Base-by-base conservation (phyloP, 1,140 invertebrate genomes). In the Drosophila teissieri region DNA sequence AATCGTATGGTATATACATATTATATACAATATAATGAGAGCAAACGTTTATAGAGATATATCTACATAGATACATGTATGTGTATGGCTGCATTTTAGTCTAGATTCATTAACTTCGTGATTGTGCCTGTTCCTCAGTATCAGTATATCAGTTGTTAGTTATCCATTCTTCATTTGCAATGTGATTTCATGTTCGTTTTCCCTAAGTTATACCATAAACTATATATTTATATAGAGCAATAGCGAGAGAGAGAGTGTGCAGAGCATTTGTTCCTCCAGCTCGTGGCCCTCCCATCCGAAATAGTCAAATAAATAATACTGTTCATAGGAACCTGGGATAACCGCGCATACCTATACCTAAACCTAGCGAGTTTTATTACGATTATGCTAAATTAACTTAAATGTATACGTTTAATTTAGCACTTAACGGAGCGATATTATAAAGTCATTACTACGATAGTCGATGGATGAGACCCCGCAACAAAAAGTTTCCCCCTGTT, bases 51-150 rank as follows among this genome's bases (percentile, higher is more conserved):
- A 73, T 73, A 69, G 46, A 51, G 10, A 31, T 51, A 51, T 60
- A 61, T 36, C 55, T 36, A 49, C 39, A 73, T 70, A 64, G 42
- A 53, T 42, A 72, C 24, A 52, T 60, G 17, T 51, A 63, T 74
- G 40, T 72, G 46, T 75, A 58, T 75, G 51, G 72, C 69, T 74
- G 69, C 69, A 74, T 73, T 74, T 74, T 74, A 74, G 69, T 61
- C 48, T 37, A 63, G 36, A 54, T 53, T 73, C 42, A 54, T 51
- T 54, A 34, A 40, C 27, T 69, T 44, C 24, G 27, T 46, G 22
- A 48, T 45, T 49, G 24, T 53, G 36, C 58, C 48, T 62, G 37
- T 19, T 40, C 44, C 56, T 61, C 34, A 44, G 46, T 62, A 62
- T 37, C 42, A 62, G 31, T 42, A 36, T 55, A 22, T 31, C 49